Evolutionary conservation across 2,113 vertebrate genomes (phyloP), one percentile per base, ranked within the genome.

Genomic region (Onychorhynchus coronatus): DNA sequence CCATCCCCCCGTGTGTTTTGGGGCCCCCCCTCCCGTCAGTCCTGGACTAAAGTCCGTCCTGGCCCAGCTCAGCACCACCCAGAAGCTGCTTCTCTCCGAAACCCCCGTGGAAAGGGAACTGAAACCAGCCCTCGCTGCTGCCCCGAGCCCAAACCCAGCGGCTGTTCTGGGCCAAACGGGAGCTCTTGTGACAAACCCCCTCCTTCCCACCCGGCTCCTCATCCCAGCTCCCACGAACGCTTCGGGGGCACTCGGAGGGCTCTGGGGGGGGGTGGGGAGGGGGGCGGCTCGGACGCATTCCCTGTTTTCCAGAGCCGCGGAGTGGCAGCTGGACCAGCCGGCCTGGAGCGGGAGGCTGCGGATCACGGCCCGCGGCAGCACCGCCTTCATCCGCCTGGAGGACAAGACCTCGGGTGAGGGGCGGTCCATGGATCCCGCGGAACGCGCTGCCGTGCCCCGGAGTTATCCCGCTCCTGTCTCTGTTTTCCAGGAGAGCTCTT

Each of bases 321-420:
- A 99, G 88, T 99, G 99, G 99, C 99, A 99, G 96, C 98, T 99
- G 97, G 99, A 99, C 58, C 99, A 99, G 95, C 99, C 99, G 1
- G 97, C 98, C 1, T 99, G 99, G 99, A 99, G 98, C 37, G 99
- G 99, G 18, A 97, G 99, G 82, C 97, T 99, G 98, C 98, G 99
- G 56, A 98, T 99, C 93, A 99, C 98, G 0, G 98, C 99, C 2
- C 99, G 98, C 92, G 99, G 98, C 86, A 99, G 99, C 75, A 78
- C 97, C 12, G 99, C 99, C 8, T 99, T 95, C 96, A 99, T 99
- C 75, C 99, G 99, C 91, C 97, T 99, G 93, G 99, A 99, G 93
- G 99, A 99, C 97, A 99, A 91, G 96, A 99, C 88, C 78, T 98
- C 99, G 88, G 99, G 99, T 99, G 81, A 97, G 89, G 76, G 39